These are phyloP conservation scores for Cynodonichthys magdalenae DNA, from an alignment of 2,797 vertebrate genomes.

Conservation along the genomic window DNA sequence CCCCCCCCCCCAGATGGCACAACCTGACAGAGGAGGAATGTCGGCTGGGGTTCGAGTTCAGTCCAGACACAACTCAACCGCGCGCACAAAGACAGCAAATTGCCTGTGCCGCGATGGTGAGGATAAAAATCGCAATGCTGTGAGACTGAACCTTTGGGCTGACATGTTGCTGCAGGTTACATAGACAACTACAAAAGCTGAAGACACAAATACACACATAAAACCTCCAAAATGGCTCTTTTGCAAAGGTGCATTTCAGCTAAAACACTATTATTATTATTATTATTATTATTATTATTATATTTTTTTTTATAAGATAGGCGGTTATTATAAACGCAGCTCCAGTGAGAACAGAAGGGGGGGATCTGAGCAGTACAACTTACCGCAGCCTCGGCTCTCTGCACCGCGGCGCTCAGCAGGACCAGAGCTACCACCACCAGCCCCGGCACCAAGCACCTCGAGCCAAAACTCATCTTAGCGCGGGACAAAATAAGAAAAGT, in stretches of 20 bases:
- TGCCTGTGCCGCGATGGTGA: too few relatives aligned
- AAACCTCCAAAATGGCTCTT: too few relatives aligned
- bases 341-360: too few relatives aligned
- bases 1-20: too few relatives aligned
- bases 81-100: neutral
- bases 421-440: constrained; percentile 68
- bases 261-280: too few relatives aligned
- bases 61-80: neutral
- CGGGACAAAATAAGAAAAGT: constrained; percentile 18
- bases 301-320: too few relatives aligned
- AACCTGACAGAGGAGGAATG: constrained; percentile 4
- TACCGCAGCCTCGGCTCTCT: constrained; percentile 76
- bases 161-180: constrained; percentile 64
- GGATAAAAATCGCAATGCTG: neutral
- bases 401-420: constrained; percentile 69
- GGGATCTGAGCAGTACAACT: constrained; percentile 56
- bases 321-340: too few relatives aligned
- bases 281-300: too few relatives aligned
- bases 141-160: neutral
- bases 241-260: too few relatives aligned
- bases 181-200: too few relatives aligned
- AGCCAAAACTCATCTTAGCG: constrained; percentile 71
- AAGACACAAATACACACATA: too few relatives aligned
- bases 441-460: constrained; percentile 61
- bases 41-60: too few relatives aligned